Conservation (phyloP, 1,140 invertebrate genomes). For the Euura lappo region DNA sequence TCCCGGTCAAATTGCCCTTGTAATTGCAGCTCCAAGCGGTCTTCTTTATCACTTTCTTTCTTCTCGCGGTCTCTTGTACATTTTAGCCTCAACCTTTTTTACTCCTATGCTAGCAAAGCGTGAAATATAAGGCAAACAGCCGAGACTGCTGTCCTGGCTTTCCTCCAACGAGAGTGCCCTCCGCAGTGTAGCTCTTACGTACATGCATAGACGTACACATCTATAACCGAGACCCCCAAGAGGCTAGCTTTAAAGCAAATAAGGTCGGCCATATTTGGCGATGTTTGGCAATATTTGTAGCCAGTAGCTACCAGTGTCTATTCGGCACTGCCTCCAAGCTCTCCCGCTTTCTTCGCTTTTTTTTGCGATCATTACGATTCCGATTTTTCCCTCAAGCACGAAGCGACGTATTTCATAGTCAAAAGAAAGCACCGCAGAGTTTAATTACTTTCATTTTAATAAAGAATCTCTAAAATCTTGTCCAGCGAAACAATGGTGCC, state of each 20-base stretch:
- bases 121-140: slow-evolving; percentile 5
- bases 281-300: neutral
- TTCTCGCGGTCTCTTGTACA: no score
- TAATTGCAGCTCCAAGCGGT: neutral
- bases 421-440: no score
- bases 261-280: slow-evolving; percentile 1
- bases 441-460: no score
- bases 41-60: neutral
- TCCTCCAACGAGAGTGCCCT: neutral
- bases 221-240: neutral
- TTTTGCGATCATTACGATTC: no score
- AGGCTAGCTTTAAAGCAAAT: slow-evolving; percentile 4
- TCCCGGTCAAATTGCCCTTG: neutral
- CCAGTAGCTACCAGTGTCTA: no score
- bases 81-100: neutral
- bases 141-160: neutral
- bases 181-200: neutral
- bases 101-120: neutral
- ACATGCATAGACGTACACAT: neutral
- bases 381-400: no score
- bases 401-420: no score
- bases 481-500: no score
- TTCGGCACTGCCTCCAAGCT: no score
- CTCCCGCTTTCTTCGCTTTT: no score
- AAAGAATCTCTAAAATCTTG: no score